Conservation (phyloP, 2,113 vertebrate genomes). For the Serinus canaria region DNA sequence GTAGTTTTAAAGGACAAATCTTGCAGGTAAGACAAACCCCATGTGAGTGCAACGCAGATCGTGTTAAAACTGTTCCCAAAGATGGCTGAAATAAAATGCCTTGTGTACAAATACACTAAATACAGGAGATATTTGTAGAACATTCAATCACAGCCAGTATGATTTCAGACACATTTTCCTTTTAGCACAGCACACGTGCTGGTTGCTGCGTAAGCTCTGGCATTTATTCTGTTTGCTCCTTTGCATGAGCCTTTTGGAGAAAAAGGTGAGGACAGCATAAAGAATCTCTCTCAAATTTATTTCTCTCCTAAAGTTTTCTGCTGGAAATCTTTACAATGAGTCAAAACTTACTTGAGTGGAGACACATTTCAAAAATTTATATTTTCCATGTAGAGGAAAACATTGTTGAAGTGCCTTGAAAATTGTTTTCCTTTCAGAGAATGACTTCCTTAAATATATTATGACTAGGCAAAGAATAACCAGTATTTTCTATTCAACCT, state of each 20-base stretch:
- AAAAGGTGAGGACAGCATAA: neutral
- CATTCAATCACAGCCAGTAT: constrained; percentile 4
- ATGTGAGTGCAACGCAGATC: fast-evolving
- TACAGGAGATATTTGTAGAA: neutral
- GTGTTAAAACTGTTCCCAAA: neutral
- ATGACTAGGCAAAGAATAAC: neutral
- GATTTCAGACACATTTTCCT: neutral
- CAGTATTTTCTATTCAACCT: neutral
- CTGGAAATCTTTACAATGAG: neutral
- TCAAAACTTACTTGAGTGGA: neutral
- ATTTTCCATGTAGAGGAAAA: neutral
- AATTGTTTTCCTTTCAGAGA: neutral
- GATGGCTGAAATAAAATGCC: neutral
- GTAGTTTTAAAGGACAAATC: neutral
- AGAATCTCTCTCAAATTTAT: neutral
- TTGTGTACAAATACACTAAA: neutral
- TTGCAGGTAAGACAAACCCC: neutral
- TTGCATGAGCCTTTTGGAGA: neutral
- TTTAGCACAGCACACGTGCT: neutral
- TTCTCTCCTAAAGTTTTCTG: neutral
- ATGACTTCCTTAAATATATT: neutral
- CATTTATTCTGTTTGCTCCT: neutral
- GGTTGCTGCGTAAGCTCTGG: neutral
- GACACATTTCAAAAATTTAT: neutral
- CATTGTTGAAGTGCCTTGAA: neutral